Conservation (phyloP, 2,113 vertebrate species). For the Paratilapia polleni region DNA sequence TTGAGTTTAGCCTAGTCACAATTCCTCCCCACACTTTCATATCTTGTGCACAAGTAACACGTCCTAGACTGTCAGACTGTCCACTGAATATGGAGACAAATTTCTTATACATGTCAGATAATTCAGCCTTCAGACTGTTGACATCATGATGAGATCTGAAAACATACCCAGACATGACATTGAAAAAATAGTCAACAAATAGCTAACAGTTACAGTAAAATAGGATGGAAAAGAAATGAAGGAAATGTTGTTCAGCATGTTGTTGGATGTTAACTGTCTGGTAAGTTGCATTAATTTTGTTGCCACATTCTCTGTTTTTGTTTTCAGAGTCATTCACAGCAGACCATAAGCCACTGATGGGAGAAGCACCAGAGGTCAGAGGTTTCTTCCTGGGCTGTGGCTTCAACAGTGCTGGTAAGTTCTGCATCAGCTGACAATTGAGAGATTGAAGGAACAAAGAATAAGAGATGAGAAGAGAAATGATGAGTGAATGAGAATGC, state of each 20-base stretch:
- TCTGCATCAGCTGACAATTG: background rate
- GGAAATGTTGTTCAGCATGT: too few relatives aligned
- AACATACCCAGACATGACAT: too few relatives aligned
- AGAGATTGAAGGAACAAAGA: background rate
- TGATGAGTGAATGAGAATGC: too few relatives aligned
- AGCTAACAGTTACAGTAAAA: too few relatives aligned
- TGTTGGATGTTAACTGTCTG: too few relatives aligned
- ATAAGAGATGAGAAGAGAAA: background rate
- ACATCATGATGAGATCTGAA: background rate
- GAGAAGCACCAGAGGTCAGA: conserved; percentile 92
- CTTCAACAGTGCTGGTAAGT: conserved; percentile 96
- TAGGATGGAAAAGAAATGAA: too few relatives aligned
- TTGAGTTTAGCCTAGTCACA: background rate
- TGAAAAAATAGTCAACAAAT: too few relatives aligned
- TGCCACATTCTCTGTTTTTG: background rate
- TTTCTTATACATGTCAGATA: background rate
- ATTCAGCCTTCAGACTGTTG: background rate
- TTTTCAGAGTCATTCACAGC: conserved; percentile 93
- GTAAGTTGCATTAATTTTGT: background rate
- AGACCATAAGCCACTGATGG: conserved; percentile 96
- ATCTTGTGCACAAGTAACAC: background rate
- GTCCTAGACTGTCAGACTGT: background rate
- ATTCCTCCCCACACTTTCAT: background rate
- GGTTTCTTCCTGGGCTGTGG: conserved; percentile 97
- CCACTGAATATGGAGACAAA: background rate